These are phyloP conservation scores for Ramphastos sulfuratus DNA, from an alignment of 2,113 vertebrate species.

Conservation along the genomic window DNA sequence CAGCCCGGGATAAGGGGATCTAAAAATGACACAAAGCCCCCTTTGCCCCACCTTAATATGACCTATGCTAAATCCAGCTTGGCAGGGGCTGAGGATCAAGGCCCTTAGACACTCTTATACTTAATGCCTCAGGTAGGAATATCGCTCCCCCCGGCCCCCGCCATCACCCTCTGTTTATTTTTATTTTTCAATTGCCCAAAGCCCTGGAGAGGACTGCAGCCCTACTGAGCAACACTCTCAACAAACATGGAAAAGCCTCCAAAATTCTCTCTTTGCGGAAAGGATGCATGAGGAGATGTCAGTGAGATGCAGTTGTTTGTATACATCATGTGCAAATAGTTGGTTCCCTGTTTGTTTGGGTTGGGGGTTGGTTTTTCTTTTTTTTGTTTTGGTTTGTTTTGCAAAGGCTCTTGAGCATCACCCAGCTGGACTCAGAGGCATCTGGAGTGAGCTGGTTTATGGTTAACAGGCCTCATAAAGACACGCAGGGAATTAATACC, in stretches of 20 bases:
- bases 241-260: neutral
- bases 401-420: conserved; percentile 14
- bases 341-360: neutral
- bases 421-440: conserved; percentile 19
- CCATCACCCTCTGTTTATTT: conserved; percentile 10
- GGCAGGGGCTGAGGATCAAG: conserved; percentile 60
- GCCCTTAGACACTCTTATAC: conserved; percentile 57
- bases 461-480: conserved; percentile 22
- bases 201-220: neutral
- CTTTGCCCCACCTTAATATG: conserved; percentile 49
- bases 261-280: neutral
- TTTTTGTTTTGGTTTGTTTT: neutral
- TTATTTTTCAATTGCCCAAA: neutral
- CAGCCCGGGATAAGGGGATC: conserved; percentile 45
- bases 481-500: neutral
- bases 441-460: neutral
- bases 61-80: conserved; percentile 60
- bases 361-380: too few relatives aligned
- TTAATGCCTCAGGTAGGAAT: conserved; percentile 63
- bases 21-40: conserved; percentile 67
- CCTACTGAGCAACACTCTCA: fast-evolving
- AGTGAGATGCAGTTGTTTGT: neutral
- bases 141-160: neutral
- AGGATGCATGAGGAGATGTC: neutral
- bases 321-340: neutral